Conservation (phyloP, 2,888 invertebrate genomes). For the Dryobotodes eremita region DNA sequence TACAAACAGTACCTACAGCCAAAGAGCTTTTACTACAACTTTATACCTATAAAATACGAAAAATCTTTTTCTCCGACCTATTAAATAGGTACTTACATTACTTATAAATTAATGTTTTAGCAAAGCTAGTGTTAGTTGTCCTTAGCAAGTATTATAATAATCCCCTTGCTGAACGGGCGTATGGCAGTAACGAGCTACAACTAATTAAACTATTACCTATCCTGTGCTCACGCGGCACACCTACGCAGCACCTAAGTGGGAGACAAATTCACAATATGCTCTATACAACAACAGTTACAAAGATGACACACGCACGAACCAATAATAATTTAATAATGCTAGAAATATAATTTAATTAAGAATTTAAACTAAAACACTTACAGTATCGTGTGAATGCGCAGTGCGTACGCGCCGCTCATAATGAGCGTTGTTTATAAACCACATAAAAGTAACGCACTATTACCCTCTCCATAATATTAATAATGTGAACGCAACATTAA, state of each 20-base stretch:
- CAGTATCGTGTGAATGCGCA: neutral
- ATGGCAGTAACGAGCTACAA: neutral
- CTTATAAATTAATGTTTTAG: neutral
- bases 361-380: neutral
- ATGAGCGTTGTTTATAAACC: constrained; percentile 30
- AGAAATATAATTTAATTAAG: neutral
- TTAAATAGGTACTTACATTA: too few relatives aligned
- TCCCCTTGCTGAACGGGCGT: neutral
- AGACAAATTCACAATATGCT: neutral
- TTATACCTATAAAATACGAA: too few relatives aligned
- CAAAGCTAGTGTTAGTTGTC: neutral
- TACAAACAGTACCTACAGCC: too few relatives aligned
- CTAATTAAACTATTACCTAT: neutral
- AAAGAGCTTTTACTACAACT: too few relatives aligned
- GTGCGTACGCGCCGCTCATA: constrained; percentile 5
- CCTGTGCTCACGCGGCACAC: neutral
- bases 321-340: neutral
- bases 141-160: neutral
- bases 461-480: constrained; percentile 20
- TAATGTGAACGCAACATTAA: constrained; percentile 22
- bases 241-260: too few relatives aligned
- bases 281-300: too few relatives aligned
- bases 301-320: neutral
- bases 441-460: constrained; percentile 39
- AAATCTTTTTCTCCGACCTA: too few relatives aligned